Base-by-base conservation (phyloP, 1,140 invertebrate species). In the Drosophila setifemur region DNA sequence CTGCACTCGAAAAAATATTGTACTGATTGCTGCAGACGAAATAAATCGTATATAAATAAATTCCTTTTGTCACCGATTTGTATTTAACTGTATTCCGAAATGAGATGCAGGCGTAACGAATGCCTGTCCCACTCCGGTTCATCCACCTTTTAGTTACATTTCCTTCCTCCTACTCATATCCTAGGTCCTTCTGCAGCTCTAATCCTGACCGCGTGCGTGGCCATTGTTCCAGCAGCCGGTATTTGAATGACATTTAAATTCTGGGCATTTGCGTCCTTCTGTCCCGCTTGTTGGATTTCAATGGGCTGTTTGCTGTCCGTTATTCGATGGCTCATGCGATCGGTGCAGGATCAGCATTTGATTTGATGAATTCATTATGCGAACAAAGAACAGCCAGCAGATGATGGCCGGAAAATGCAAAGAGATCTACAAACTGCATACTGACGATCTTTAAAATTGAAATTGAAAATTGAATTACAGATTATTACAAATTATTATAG, bases 231-330 rank as follows among this genome's bases (percentile, higher is more conserved):
- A 60, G 49, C 70, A 77, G 50, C 70, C 78, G 74, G 61, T 83
- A 85, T 79, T 71, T 85, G 70, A 83, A 83, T 83, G 79, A 83
- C 79, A 83, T 83, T 85, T 75, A 53, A 85, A 83, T 83, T 83
- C 79, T 73, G 43, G 21, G 25, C 55, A 64, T 64, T 64, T 64
- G 18, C 42, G 9, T 64, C 19, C 33, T 50, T 9, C 14, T 60
- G 52, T 33, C 25, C 18, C 47, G 47, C 58, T 69, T 37, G 63
- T 68, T 54, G 74, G 47, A 45, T 48, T 63, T 43, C 57, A 58
- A 63, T 47, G 40, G 42, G 37, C 14, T 42, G 18, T 58, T 31
- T 53, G 39, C 37, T 60, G 63, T 71, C 53, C 55, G 63, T 47
- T 54, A 66, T 71, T 74, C 37, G 28, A 67, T 37, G 42, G 33